Evolutionary conservation across 2,888 invertebrate species (phyloP).

Genomic region (Venusia cambrica): DNA sequence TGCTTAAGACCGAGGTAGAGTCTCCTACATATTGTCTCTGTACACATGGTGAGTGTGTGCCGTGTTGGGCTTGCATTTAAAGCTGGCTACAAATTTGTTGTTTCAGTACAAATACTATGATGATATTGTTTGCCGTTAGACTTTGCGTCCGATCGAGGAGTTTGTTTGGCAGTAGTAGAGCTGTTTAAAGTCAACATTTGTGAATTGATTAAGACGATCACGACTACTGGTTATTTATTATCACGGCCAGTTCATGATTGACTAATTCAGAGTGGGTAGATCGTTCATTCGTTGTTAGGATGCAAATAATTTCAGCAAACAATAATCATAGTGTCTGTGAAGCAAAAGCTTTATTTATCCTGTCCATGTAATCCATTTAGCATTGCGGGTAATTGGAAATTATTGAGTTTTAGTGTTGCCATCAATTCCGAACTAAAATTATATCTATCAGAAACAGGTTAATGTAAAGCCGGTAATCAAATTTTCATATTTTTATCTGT

Average conservation of each 20-base stretch:
- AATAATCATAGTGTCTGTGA: slow-evolving; percentile 19
- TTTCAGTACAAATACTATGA: slow-evolving; percentile 78
- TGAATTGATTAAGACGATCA: slow-evolving; percentile 64
- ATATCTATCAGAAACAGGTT: too few relatives aligned
- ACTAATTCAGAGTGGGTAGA: slow-evolving; percentile 16
- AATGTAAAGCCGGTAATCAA: too few relatives aligned
- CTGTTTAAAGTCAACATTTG: slow-evolving; percentile 61
- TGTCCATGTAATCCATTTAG: slow-evolving; percentile 16
- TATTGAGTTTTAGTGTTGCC: background rate
- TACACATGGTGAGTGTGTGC: slow-evolving; percentile 76
- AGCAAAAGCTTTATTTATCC: slow-evolving; percentile 13
- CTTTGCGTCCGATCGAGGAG: slow-evolving; percentile 76
- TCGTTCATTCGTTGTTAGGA: slow-evolving; percentile 17
- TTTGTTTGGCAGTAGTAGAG: slow-evolving; percentile 61
- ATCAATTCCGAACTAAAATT: too few relatives aligned
- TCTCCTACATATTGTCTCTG: slow-evolving; percentile 78
- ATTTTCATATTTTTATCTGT: too few relatives aligned
- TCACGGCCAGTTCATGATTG: slow-evolving; percentile 16
- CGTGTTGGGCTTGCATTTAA: slow-evolving; percentile 77
- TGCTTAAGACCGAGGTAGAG: slow-evolving; percentile 76
- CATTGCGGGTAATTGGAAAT: slow-evolving; percentile 8
- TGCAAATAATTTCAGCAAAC: slow-evolving; percentile 18
- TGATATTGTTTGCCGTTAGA: slow-evolving; percentile 78
- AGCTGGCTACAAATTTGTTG: slow-evolving; percentile 80
- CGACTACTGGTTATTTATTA: slow-evolving; percentile 37